Evolutionary conservation across 2,113 vertebrate species (phyloP).

Genomic region (Cryptotis parvus): DNA sequence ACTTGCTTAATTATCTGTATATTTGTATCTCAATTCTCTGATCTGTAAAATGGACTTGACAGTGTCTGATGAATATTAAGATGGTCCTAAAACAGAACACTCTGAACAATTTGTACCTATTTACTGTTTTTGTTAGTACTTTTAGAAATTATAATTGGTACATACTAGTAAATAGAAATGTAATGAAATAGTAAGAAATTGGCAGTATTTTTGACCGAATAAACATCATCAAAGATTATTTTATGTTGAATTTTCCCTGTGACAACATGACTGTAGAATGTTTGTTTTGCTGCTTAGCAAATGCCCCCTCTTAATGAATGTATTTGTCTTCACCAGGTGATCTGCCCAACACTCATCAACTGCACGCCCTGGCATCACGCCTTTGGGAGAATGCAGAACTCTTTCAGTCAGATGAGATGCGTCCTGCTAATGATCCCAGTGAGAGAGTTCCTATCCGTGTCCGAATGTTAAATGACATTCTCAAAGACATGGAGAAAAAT

Average conservation of each 20-base stretch:
- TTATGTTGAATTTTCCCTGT: not conserved
- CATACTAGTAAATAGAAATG: no score
- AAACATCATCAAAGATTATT: not conserved
- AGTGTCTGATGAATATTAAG: not conserved
- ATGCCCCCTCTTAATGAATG: slow-evolving; percentile 27
- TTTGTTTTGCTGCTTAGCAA: not conserved
- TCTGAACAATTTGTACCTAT: not conserved
- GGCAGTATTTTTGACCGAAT: not conserved
- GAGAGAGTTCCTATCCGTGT: slow-evolving; percentile 92
- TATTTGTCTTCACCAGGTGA: slow-evolving; percentile 85
- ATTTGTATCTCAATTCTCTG: slow-evolving; percentile 25
- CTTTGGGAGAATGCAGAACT: slow-evolving; percentile 92
- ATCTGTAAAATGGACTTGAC: not conserved
- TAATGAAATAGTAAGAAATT: no score
- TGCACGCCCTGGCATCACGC: slow-evolving; percentile 86
- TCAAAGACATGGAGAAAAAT: slow-evolving; percentile 94
- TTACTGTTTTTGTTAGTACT: not conserved
- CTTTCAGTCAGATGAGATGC: slow-evolving; percentile 96
- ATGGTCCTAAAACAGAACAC: not conserved
- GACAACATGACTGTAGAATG: not conserved
- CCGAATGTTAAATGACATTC: slow-evolving; percentile 96
- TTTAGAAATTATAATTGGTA: not conserved
- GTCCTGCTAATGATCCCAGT: slow-evolving; percentile 95
- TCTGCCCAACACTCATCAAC: slow-evolving; percentile 65
- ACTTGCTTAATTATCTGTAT: not conserved